phyloP scores from a whole-genome alignment of 1,140 invertebrate genomes.

The Agrilus planipennis region DNA sequence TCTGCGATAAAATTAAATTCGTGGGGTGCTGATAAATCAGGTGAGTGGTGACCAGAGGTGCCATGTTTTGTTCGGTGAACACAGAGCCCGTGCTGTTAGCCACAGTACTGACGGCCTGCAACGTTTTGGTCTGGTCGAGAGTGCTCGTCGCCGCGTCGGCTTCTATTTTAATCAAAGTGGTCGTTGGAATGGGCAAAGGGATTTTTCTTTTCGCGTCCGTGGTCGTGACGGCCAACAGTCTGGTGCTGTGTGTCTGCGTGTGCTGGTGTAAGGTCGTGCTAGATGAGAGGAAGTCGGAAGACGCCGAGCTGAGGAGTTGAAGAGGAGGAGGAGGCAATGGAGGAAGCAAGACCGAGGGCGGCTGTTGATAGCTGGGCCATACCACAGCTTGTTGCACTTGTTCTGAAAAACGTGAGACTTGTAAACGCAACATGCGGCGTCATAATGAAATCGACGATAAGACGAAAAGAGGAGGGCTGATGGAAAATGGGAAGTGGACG shows the following conservation, averaged over 20 bases:
- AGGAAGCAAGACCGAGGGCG: constrained; percentile 46
- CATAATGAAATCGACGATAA: too few relatives aligned
- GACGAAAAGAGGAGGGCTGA: too few relatives aligned
- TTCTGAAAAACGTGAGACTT: constrained; percentile 44
- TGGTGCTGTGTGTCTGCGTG: constrained; percentile 45
- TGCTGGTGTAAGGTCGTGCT: constrained; percentile 43
- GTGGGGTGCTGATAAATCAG: constrained; percentile 40
- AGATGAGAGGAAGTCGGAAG: constrained; percentile 34
- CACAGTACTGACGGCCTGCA: constrained; percentile 41
- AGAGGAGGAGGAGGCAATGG: constrained; percentile 47
- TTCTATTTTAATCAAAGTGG: constrained; percentile 53
- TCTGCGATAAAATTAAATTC: constrained; percentile 32
- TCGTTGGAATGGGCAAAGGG: constrained; percentile 44
- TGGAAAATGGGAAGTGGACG: too few relatives aligned
- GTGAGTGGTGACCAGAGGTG: constrained; percentile 36
- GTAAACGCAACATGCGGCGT: constrained; percentile 4
- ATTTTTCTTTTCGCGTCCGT: constrained; percentile 46
- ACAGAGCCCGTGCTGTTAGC: constrained; percentile 38
- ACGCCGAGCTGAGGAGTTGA: constrained; percentile 46
- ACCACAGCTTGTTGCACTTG: constrained; percentile 64
- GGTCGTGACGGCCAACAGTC: constrained; percentile 43
- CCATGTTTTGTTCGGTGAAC: constrained; percentile 27
- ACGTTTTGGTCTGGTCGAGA: constrained; percentile 44
- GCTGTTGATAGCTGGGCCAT: constrained; percentile 52
- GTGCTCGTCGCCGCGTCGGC: constrained; percentile 41